Evolutionary conservation across 2,797 vertebrate species (phyloP).

Genomic region (Alca torda): DNA sequence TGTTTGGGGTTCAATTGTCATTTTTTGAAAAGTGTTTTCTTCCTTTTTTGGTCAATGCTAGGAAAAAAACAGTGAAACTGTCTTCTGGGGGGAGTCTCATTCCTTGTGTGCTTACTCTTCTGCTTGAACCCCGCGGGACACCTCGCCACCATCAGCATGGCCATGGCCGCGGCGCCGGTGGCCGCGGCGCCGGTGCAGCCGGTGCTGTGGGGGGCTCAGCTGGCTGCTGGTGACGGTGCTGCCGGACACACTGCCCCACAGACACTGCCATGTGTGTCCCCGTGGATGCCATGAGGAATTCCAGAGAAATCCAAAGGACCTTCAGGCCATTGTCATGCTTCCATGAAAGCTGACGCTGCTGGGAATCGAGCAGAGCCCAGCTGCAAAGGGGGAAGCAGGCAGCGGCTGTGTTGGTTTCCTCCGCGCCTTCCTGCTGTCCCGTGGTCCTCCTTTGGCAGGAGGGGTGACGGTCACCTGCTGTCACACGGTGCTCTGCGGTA

Average conservation of each 20-base stretch:
- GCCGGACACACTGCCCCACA: neutral
- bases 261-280: rapidly evolving
- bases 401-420: neutral
- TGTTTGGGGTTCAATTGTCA: rapidly evolving
- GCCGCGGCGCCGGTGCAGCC: rapidly evolving
- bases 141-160: rapidly evolving
- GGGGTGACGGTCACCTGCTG: no score
- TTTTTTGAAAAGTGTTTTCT: neutral
- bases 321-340: neutral
- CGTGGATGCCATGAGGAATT: no score
- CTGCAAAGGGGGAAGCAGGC: neutral
- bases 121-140: neutral
- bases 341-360: neutral
- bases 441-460: neutral
- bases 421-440: neutral
- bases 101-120: neutral
- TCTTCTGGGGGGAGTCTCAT: neutral
- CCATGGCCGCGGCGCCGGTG: no score
- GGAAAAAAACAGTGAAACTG: neutral
- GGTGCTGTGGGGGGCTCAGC: neutral
- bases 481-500: no score
- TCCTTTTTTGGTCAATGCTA: neutral
- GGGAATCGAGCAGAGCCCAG: neutral
- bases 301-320: neutral
- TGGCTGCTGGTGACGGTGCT: neutral